These are phyloP conservation scores for Xanthia togata DNA, from an alignment of 2,888 invertebrate species.

Conservation along the genomic window DNA sequence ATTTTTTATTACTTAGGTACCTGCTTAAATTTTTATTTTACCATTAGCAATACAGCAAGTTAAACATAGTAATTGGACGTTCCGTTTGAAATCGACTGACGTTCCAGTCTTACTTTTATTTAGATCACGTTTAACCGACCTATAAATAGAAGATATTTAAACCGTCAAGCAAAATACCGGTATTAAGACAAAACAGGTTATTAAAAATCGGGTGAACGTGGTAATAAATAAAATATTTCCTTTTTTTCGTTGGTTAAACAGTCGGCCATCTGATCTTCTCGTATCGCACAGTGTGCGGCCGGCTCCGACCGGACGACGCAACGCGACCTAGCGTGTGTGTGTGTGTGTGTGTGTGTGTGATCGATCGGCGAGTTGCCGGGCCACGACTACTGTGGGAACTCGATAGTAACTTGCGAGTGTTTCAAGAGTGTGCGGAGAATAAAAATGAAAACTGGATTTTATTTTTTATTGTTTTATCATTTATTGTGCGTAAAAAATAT, in stretches of 20 bases:
- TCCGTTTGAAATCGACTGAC: not conserved
- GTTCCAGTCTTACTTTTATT: not conserved
- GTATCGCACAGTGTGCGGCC: slow-evolving; percentile 53
- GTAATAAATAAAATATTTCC: not conserved
- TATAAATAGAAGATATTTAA: not conserved
- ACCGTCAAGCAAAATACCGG: not conserved
- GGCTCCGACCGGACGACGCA: slow-evolving; percentile 58
- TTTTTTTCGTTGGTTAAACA: not conserved
- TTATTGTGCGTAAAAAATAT: not conserved
- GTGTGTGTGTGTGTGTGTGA: slow-evolving; percentile 51
- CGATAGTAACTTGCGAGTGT: slow-evolving; percentile 31
- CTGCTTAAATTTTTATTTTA: not conserved
- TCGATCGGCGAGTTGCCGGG: slow-evolving; percentile 51
- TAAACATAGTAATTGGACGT: not conserved
- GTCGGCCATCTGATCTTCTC: slow-evolving; percentile 1
- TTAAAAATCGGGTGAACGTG: too few relatives aligned
- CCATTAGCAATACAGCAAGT: not conserved
- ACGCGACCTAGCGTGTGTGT: slow-evolving; percentile 58
- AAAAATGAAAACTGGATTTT: not conserved
- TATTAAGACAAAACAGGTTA: not conserved
- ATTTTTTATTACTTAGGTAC: not conserved
- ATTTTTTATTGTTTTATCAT: not conserved
- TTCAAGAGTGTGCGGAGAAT: not conserved
- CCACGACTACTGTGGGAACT: slow-evolving; percentile 39
- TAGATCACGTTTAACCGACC: not conserved